phyloP scores from a whole-genome alignment of 2,113 vertebrate genomes.

The Corvus hawaiiensis region DNA sequence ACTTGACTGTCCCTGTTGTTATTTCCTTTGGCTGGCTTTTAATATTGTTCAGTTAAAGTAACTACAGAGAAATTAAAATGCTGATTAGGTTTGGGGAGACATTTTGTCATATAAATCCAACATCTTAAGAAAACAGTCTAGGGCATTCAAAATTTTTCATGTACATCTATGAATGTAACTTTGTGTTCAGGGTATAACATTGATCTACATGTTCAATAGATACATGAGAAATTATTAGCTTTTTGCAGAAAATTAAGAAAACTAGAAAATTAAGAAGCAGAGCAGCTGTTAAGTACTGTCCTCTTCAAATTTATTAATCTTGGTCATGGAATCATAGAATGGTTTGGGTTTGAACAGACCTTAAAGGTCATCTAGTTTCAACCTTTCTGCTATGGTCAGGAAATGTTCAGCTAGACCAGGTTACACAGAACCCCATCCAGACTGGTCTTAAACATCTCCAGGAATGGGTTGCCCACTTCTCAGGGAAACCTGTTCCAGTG shows the following conservation, averaged over 20 bases:
- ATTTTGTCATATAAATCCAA: background rate
- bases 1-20: background rate
- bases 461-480: background rate
- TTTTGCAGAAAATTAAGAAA: background rate
- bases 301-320: background rate
- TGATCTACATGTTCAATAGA: background rate
- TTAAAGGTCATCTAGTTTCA: background rate
- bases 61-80: background rate
- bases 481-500: background rate
- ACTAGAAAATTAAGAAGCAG: background rate
- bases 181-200: background rate
- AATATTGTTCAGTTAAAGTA: background rate
- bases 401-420: background rate
- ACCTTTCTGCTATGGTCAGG: background rate
- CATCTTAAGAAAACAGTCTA: background rate
- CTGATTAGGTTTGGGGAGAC: background rate
- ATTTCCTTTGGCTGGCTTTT: background rate
- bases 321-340: background rate
- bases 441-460: background rate
- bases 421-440: background rate
- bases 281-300: background rate
- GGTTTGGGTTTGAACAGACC: background rate
- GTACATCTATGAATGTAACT: background rate
- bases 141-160: background rate
- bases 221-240: background rate